Conservation (phyloP, 1,140 invertebrate species). For the Penaeus indicus region DNA sequence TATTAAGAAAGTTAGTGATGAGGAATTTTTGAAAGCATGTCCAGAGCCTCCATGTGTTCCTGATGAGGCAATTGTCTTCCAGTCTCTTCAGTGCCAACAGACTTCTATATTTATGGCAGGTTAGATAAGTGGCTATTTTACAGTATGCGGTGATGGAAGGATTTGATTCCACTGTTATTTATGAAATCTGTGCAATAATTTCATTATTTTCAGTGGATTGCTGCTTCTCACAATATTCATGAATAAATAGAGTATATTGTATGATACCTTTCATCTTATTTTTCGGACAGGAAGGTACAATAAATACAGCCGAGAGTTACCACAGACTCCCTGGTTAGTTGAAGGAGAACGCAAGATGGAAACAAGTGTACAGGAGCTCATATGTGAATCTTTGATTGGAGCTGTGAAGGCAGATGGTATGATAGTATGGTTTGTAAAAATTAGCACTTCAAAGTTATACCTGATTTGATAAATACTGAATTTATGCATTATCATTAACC, state of each 20-base stretch:
- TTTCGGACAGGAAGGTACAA: slow-evolving; percentile 81
- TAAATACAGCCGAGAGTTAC: slow-evolving; percentile 87
- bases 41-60: slow-evolving; percentile 71
- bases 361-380: slow-evolving; percentile 91
- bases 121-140: slow-evolving; percentile 64
- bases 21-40: slow-evolving; percentile 66
- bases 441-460: slow-evolving; percentile 29
- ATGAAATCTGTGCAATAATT: too few species aligned
- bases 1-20: slow-evolving; percentile 48
- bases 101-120: slow-evolving; percentile 76
- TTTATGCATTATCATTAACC: too few species aligned
- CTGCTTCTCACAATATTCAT: too few species aligned
- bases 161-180: too few species aligned
- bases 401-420: slow-evolving; percentile 74
- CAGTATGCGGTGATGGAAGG: too few species aligned
- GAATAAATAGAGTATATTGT: too few species aligned
- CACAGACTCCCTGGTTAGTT: slow-evolving; percentile 95
- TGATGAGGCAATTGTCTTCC: slow-evolving; percentile 69
- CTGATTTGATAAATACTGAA: neutral
- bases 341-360: slow-evolving; percentile 85
- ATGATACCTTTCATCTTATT: slow-evolving; percentile 39
- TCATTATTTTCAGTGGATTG: too few species aligned
- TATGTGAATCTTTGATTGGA: slow-evolving; percentile 76
- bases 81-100: slow-evolving; percentile 73
- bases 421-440: slow-evolving; percentile 47